Percentiles rank a stretch among this genome's conserved stretches.
phyloP scores from a whole-genome alignment of 37 sponge, comb jelly and placozoan genomes.

The Amphimedon queenslandica region DNA sequence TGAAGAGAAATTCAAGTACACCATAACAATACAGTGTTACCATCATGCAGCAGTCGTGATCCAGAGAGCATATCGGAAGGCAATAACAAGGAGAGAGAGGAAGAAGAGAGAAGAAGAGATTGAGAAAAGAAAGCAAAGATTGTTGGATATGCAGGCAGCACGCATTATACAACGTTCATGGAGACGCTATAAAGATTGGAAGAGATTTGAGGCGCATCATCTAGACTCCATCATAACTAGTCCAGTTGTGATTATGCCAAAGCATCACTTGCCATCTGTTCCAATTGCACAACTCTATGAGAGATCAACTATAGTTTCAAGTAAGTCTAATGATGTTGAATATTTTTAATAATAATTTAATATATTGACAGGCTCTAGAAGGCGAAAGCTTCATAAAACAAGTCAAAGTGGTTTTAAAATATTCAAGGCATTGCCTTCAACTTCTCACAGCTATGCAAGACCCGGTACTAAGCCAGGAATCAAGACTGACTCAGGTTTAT shows the following conservation, averaged over 20 bases:
- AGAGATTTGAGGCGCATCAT: slow-evolving; percentile 23
- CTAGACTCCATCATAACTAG: slow-evolving; percentile 35
- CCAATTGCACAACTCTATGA: slow-evolving; percentile 10
- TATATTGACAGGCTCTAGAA: slow-evolving; percentile 16
- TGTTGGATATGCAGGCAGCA: slow-evolving; percentile 30
- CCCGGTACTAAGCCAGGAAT: neutral
- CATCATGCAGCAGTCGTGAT: slow-evolving; percentile 49
- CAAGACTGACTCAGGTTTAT: neutral
- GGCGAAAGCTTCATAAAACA: slow-evolving; percentile 34
- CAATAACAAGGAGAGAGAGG: neutral
- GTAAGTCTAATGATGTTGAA: slow-evolving; percentile 1
- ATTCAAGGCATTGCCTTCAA: slow-evolving; percentile 15
- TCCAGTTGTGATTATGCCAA: slow-evolving; percentile 31
- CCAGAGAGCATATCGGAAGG: slow-evolving; percentile 45
- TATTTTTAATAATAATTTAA: neutral
- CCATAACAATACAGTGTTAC: slow-evolving; percentile 29
- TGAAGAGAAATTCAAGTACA: slow-evolving; percentile 28
- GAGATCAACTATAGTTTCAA: slow-evolving; percentile 47
- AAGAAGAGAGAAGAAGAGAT: neutral
- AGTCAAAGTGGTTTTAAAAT: slow-evolving; percentile 37
- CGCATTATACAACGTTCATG: slow-evolving; percentile 44
- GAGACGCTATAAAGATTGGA: slow-evolving; percentile 23
- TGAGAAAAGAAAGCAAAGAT: neutral
- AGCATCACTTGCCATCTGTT: neutral
- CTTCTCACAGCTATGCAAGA: neutral